Evolutionary conservation across 2,888 invertebrate genomes (phyloP), one percentile per base, ranked within the genome.

Genomic region (Anthophora plumipes): DNA sequence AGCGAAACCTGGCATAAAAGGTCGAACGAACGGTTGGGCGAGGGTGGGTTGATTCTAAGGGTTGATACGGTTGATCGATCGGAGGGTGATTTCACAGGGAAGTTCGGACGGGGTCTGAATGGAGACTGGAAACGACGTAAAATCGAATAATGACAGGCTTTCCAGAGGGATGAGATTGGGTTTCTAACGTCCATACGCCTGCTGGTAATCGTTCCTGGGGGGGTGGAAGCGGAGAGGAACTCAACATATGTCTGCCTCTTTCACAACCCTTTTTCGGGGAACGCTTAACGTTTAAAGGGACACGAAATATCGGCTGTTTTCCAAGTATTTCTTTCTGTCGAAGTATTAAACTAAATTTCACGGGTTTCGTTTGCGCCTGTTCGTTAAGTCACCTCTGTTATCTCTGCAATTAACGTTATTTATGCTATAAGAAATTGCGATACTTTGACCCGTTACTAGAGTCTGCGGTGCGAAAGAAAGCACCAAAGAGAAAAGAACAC

Each of bases 21-120:
- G 85, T 85, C 80, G 85, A 82, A 83, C 80, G 85, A 82, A 83
- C 67, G 85, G 74, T 80, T 63, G 75, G 31, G 73, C 71, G 82
- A 86, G 80, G 87, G 80, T 71, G 85, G 77, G 60, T 72, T 31
- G 2, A 31, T 31, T 71, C 72, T 77, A 70, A 85, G 85, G 87
- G 86, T 80, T 84, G 87, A 82, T 80, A 83, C 70, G 80, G 73
- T 69, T 80, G 85, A 85, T 86, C 80, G 80, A 73, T 80, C 80
- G 80, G 25, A 69, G 73, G 80, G 79, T 78, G 68, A 74, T 80
- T 80, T 67, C 66, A 46, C 48, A n/a, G 70, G 60, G 50, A 74
- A 80, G 63, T 31, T 48, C 17, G 20, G 70, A 14, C 41, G 66
- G 57, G 50, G 67, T 61, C 74, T 82, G 64, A 82, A 78, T 74